phyloP scores from a whole-genome alignment of 2,113 vertebrate species.

The Orthochromis indermauri region DNA sequence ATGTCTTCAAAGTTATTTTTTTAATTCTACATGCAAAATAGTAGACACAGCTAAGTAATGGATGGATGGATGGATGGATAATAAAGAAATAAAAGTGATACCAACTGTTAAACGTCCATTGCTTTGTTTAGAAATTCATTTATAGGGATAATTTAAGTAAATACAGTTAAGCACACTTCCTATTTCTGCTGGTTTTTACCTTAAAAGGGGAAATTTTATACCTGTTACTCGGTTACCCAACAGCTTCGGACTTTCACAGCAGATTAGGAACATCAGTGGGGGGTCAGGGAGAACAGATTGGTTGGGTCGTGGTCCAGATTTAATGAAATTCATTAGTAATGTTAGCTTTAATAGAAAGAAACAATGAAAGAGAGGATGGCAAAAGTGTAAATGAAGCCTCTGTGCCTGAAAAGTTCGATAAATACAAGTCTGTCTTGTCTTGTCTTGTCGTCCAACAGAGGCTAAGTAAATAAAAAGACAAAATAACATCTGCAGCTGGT shows the following conservation, averaged over 20 bases:
- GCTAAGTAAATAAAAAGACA: background rate
- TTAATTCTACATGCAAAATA: rapidly evolving
- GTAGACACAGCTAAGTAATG: background rate
- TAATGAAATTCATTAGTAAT: rapidly evolving
- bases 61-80: rapidly evolving
- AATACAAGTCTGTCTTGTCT: background rate
- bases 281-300: background rate
- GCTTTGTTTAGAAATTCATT: background rate
- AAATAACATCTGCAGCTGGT: background rate
- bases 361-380: background rate
- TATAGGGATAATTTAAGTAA: background rate
- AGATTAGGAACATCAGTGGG: background rate
- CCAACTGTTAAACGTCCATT: background rate
- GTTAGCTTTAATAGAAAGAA: background rate
- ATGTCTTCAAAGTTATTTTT: background rate
- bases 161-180: background rate
- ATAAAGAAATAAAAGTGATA: background rate
- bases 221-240: background rate
- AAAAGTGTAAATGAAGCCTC: background rate
- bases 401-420: rapidly evolving
- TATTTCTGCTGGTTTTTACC: background rate
- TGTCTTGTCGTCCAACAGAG: rapidly evolving
- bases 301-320: background rate
- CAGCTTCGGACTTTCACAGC: background rate
- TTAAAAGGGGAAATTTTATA: background rate